Evolutionary conservation across 1,140 invertebrate genomes (phyloP).

Genomic region (Drosophila truncata): DNA sequence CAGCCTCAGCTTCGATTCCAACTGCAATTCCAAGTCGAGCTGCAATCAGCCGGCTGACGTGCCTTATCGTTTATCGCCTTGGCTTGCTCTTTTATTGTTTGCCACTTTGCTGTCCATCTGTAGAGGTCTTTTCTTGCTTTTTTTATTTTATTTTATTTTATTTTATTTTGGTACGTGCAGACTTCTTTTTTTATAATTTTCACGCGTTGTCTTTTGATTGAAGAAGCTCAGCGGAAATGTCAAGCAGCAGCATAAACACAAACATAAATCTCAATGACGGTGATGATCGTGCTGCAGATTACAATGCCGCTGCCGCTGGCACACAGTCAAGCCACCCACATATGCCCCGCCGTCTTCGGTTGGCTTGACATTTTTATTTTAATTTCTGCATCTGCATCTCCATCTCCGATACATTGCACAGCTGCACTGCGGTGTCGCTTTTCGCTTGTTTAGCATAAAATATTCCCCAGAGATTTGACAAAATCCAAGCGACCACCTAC

Average conservation of each 20-base stretch:
- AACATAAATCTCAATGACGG: slow-evolving; percentile 78
- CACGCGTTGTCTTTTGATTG: slow-evolving; percentile 73
- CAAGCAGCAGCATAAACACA: slow-evolving; percentile 74
- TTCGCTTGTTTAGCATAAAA: slow-evolving; percentile 68
- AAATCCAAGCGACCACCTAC: slow-evolving; percentile 68
- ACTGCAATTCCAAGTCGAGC: slow-evolving; percentile 36
- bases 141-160: slow-evolving; percentile 6
- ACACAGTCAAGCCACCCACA: slow-evolving; percentile 67
- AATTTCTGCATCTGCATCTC: slow-evolving; percentile 33
- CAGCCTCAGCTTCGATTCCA: slow-evolving; percentile 18
- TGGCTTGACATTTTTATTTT: slow-evolving; percentile 20
- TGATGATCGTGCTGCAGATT: slow-evolving; percentile 56
- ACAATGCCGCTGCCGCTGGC: slow-evolving; percentile 42
- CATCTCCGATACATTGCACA: slow-evolving; percentile 21
- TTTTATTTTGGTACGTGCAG: slow-evolving; percentile 61
- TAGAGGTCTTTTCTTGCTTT: slow-evolving; percentile 7
- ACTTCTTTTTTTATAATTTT: slow-evolving; percentile 38
- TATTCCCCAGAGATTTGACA: slow-evolving; percentile 62
- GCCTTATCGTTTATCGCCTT: slow-evolving; percentile 77
- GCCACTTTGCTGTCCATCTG: slow-evolving; percentile 60
- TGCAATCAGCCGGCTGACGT: slow-evolving; percentile 61
- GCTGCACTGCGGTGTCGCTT: slow-evolving; percentile 68
- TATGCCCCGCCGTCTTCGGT: slow-evolving; percentile 28
- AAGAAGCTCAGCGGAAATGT: slow-evolving; percentile 76
- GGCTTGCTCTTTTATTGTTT: slow-evolving; percentile 72